A percentile compares a stretch with the other conserved stretches of the same genome.
Conservation (phyloP, 2,797 vertebrate genomes). For the Sebastes miniatus region DNA sequence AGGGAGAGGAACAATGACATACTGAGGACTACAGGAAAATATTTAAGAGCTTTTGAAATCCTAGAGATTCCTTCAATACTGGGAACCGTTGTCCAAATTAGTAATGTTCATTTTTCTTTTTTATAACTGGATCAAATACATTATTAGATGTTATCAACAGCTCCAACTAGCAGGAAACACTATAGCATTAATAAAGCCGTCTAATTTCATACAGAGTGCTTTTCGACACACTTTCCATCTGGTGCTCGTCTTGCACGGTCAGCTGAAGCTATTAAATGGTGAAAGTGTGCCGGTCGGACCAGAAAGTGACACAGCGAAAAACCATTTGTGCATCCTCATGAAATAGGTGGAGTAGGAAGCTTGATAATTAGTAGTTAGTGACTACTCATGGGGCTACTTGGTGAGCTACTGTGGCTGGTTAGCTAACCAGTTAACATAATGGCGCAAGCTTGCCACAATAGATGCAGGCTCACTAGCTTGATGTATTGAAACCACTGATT, state of each 20-base stretch:
- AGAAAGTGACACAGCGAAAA: neutral
- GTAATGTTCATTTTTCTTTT: neutral
- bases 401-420: neutral
- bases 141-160: neutral
- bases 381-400: neutral
- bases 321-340: too few species aligned
- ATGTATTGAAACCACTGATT: too few species aligned
- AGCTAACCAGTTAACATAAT: neutral
- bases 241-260: neutral
- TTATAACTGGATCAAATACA: neutral
- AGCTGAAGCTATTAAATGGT: neutral
- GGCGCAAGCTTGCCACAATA: neutral
- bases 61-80: neutral
- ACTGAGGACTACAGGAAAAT: neutral
- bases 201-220: neutral
- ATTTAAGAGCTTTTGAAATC: neutral
- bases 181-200: neutral
- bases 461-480: neutral
- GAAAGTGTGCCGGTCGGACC: neutral
- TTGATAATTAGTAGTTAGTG: neutral
- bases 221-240: neutral
- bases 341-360: neutral
- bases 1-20: neutral
- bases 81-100: neutral
- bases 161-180: neutral